Conservation (phyloP, 2,797 vertebrate genomes). For the Dryobates pubescens region DNA sequence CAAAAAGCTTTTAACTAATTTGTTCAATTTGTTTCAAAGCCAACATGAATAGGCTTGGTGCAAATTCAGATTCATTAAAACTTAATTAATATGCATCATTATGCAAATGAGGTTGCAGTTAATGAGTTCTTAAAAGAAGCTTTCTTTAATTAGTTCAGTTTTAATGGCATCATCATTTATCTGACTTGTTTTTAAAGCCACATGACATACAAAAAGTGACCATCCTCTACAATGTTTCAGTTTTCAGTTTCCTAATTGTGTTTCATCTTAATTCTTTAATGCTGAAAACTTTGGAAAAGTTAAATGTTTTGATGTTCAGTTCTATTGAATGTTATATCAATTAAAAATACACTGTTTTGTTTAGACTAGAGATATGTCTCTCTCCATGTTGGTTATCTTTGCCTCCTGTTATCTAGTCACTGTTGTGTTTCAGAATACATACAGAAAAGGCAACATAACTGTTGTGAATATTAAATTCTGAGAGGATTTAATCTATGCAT, state of each 20-base stretch:
- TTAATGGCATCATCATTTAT: constrained; percentile 99
- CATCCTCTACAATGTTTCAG: constrained; percentile 90
- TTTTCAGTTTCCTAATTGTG: constrained; percentile 86
- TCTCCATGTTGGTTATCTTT: constrained; percentile 59
- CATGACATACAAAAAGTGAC: constrained; percentile 95
- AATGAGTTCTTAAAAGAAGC: constrained; percentile 99
- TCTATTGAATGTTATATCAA: constrained; percentile 76
- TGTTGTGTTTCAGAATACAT: neutral
- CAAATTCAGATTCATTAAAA: constrained; percentile 99
- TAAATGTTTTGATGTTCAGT: constrained; percentile 80
- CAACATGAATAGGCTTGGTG: constrained; percentile 99
- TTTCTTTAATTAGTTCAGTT: constrained; percentile 99
- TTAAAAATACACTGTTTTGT: constrained; percentile 74
- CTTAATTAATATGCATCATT: constrained; percentile 99
- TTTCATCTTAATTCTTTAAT: constrained; percentile 89
- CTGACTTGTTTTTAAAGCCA: constrained; percentile 99
- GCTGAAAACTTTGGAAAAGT: constrained; percentile 90
- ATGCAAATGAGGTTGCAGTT: constrained; percentile 99
- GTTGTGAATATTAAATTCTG: constrained; percentile 20
- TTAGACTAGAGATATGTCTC: constrained; percentile 52
- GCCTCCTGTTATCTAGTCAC: constrained; percentile 26
- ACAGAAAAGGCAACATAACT: neutral
- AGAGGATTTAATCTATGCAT: neutral
- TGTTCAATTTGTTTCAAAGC: constrained; percentile 99
- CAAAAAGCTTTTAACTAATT: constrained; percentile 99